Evolutionary conservation across 1,140 invertebrate genomes (phyloP), one percentile per base, ranked within the genome.

Genomic region (Ceratina australensis): DNA sequence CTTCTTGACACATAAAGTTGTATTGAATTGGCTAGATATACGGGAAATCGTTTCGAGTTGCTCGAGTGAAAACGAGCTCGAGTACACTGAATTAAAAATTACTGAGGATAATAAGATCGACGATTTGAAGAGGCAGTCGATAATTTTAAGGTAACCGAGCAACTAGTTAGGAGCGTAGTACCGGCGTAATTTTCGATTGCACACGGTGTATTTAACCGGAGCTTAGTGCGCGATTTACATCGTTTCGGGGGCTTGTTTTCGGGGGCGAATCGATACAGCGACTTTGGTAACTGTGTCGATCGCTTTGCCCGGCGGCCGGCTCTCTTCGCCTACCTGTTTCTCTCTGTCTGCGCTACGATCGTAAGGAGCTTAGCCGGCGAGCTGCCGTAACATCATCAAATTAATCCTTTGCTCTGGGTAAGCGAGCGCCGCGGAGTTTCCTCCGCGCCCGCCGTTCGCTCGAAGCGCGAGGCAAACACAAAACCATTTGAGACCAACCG

Each of bases 241-340:
- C 73, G 54, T 64, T 24, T 7, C 5, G 33, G 16, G 24, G 33
- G 33, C n/a, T 12, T 12, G 56, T 54, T 60, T 56, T 49, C 63
- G 65, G 47, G n/a, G 47, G 47, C 65, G 42, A 69, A 76, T 76
- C 73, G 73, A 76, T 76, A 69, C 56, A 76, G 56, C 56, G 73
- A 76, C 73, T 68, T 76, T 15, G 73, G 66, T 69, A 69, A 76
- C 60, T 76, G 65, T 69, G 73, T 68, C 73, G 73, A 76, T 76
- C 73, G 73, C 26, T 76, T 67, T 68, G n/a, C 56, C 26, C 65
- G 33, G 26, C 24, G 61, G 61, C 61, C 22, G 24, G 49, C 61
- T 13, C 12, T 16, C 28, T 42, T 42, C 10, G 10, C 33, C 33
- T 42, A 42, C 10, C 33, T 42, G 33, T 42, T 42, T 42, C 28